phyloP scores from a whole-genome alignment of 2,797 vertebrate genomes.

The Cynodonichthys magdalenae region DNA sequence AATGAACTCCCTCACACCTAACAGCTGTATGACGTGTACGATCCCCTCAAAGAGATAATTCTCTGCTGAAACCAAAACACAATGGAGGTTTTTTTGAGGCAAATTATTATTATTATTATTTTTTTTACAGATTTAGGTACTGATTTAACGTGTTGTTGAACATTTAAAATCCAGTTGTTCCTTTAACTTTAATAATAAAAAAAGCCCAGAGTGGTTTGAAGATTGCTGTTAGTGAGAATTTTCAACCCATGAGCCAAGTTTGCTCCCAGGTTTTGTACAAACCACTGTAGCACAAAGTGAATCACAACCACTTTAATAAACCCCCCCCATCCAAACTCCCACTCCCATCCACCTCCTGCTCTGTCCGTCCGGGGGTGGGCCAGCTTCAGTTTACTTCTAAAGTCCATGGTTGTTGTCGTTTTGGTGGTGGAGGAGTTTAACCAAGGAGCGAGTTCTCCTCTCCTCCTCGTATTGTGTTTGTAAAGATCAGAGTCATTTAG shows the following conservation, averaged over 20 bases:
- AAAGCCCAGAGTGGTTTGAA: neutral
- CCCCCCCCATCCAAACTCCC: conserved; percentile 40
- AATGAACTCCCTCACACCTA: no score
- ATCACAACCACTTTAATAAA: conserved; percentile 62
- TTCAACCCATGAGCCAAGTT: conserved; percentile 83
- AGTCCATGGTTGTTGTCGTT: conserved; percentile 58
- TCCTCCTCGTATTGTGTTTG: conserved; percentile 52
- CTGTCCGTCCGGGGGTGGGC: conserved; percentile 52
- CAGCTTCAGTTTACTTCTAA: conserved; percentile 62
- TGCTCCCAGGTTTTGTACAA: conserved; percentile 63
- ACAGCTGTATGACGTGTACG: no score
- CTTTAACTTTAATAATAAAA: no score
- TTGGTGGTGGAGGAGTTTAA: conserved; percentile 52
- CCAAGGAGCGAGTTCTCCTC: conserved; percentile 48
- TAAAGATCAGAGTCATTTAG: conserved; percentile 58
- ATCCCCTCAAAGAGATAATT: no score
- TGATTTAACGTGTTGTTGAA: neutral
- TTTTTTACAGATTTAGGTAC: no score
- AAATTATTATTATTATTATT: no score
- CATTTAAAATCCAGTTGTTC: no score
- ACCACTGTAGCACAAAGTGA: conserved; percentile 71
- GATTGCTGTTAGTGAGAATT: conserved; percentile 22
- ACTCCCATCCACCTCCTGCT: conserved; percentile 39
- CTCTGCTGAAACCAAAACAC: no score
- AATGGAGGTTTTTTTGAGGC: no score